A percentile compares a stretch with the other conserved stretches of the same genome.
Evolutionary conservation across 2,113 vertebrate genomes (phyloP).

Genomic region (Equus quagga): DNA sequence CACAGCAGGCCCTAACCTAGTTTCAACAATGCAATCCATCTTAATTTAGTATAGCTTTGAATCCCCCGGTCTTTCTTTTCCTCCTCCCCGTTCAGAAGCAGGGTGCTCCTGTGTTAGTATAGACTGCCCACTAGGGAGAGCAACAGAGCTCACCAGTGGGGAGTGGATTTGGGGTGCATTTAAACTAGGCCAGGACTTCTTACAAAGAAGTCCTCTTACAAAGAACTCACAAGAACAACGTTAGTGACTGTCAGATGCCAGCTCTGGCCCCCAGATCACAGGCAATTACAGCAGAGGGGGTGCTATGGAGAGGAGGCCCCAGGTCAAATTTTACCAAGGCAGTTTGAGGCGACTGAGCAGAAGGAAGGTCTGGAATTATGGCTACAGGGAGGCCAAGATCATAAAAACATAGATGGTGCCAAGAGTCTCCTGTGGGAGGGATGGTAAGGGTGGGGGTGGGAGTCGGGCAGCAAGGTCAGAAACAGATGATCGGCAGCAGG

Average conservation of each 20-base stretch:
- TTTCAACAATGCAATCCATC: slow-evolving; percentile 57
- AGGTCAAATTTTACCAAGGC: background rate
- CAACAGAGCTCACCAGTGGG: background rate
- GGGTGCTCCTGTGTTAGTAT: background rate
- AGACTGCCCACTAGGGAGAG: background rate
- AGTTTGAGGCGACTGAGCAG: background rate
- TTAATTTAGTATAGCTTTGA: slow-evolving; percentile 55
- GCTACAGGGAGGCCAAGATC: background rate
- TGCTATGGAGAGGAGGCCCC: background rate
- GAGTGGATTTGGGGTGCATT: background rate
- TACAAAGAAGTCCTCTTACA: background rate
- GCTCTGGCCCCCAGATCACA: background rate
- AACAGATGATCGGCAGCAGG: background rate
- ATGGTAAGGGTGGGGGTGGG: background rate
- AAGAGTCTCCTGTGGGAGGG: background rate
- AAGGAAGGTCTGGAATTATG: background rate
- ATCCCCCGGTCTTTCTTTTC: slow-evolving; percentile 47
- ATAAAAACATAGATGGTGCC: background rate
- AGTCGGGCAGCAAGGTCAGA: background rate
- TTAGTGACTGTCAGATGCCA: background rate
- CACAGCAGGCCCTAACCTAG: slow-evolving; percentile 45
- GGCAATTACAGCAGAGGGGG: background rate
- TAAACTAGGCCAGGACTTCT: background rate
- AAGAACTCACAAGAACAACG: background rate
- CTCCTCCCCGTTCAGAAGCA: slow-evolving; percentile 22